These are phyloP conservation scores for Myodes glareolus DNA, from an alignment of 2,113 vertebrate genomes.

Conservation along the genomic window DNA sequence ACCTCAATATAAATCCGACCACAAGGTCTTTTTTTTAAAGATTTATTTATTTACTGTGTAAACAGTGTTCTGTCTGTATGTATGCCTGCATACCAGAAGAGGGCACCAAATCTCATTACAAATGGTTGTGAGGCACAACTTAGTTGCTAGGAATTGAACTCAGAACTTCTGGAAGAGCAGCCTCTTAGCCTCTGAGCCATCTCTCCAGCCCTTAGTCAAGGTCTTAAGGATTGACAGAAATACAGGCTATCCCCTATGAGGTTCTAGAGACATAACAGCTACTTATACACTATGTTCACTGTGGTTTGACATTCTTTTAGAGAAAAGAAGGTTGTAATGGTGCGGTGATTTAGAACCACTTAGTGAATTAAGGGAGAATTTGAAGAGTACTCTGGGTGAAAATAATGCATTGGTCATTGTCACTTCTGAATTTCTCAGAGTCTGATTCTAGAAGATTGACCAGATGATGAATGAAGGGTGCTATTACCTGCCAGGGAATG, in stretches of 20 bases:
- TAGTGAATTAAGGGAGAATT: neutral
- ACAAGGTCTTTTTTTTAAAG: too few relatives aligned
- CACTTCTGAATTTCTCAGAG: neutral
- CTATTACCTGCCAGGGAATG: neutral
- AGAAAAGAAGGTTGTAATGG: neutral
- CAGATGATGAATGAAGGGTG: neutral
- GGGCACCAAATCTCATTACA: too few relatives aligned
- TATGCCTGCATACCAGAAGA: too few relatives aligned
- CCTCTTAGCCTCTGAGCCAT: too few relatives aligned
- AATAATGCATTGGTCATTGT: neutral
- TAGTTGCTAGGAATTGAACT: too few relatives aligned
- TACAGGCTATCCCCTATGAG: neutral
- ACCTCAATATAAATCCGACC: too few relatives aligned
- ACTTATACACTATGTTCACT: neutral
- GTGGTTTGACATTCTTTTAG: neutral
- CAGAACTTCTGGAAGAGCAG: too few relatives aligned
- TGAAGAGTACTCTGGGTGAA: neutral
- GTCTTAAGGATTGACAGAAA: neutral
- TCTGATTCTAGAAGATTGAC: neutral
- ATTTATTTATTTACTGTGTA: too few relatives aligned
- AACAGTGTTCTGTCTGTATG: too few relatives aligned
- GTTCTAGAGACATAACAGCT: neutral
- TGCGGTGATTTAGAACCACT: neutral
- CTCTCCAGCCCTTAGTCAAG: neutral
- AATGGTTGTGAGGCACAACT: too few relatives aligned